phyloP scores from a whole-genome alignment of 2,797 vertebrate genomes.

The Poecilia picta region DNA sequence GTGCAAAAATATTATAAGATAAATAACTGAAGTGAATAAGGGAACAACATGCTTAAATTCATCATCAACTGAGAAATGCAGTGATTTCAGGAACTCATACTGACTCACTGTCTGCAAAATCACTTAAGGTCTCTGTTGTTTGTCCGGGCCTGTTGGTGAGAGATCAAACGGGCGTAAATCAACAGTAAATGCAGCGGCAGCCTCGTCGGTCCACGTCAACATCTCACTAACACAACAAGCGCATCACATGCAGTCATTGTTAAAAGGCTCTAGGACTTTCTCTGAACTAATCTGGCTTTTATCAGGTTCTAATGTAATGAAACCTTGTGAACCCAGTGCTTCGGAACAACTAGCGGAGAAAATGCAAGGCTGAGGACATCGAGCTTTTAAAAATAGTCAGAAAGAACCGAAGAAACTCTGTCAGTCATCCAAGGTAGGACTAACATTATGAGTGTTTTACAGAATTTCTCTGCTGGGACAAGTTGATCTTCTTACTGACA shows the following conservation, averaged over 20 bases:
- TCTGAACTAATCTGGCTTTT: neutral
- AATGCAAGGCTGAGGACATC: neutral
- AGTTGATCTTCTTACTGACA: slow-evolving; percentile 10
- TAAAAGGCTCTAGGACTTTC: neutral
- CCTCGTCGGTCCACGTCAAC: neutral
- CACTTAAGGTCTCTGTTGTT: slow-evolving; percentile 12
- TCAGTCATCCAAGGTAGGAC: slow-evolving; percentile 3
- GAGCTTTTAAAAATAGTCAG: neutral
- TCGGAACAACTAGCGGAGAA: neutral
- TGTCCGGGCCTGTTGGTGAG: slow-evolving; percentile 46
- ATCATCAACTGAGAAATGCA: neutral
- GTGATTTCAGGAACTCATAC: neutral
- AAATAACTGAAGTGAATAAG: neutral
- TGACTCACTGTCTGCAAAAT: slow-evolving; percentile 4
- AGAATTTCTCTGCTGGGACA: slow-evolving; percentile 18
- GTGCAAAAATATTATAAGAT: neutral
- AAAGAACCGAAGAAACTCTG: neutral
- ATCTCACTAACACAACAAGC: neutral
- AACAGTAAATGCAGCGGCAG: neutral
- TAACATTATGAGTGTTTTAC: slow-evolving; percentile 14
- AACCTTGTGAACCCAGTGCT: neutral
- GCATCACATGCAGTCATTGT: neutral
- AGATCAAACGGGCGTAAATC: slow-evolving; percentile 20
- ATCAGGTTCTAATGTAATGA: neutral
- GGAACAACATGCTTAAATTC: neutral